Percentiles rank a stretch among this genome's conserved stretches.
phyloP scores from a whole-genome alignment of 2,888 invertebrate genomes.

The Eilema caniola region DNA sequence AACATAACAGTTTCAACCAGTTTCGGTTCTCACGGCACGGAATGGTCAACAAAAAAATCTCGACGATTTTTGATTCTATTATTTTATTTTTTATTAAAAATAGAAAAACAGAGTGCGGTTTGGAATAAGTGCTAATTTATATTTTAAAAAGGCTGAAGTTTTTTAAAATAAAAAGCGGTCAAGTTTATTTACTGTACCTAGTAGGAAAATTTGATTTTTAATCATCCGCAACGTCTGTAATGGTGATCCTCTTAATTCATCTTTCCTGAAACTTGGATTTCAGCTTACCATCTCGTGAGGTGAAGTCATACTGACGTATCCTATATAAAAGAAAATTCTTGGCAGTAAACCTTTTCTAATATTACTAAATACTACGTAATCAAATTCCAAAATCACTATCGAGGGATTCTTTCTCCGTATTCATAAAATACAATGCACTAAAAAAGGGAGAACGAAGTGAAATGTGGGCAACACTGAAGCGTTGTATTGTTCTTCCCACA shows the following conservation, averaged over 20 bases:
- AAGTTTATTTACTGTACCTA: too few species aligned
- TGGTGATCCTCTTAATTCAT: too few species aligned
- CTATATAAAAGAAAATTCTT: too few species aligned
- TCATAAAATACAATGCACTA: slow-evolving; percentile 36
- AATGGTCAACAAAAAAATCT: slow-evolving; percentile 37
- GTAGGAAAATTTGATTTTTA: too few species aligned
- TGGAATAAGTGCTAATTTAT: background rate
- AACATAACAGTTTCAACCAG: slow-evolving; percentile 49
- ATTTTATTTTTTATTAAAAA: background rate
- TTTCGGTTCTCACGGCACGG: slow-evolving; percentile 52
- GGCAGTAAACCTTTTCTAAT: background rate
- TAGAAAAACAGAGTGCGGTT: background rate
- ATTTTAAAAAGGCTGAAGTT: background rate
- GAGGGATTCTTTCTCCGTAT: slow-evolving; percentile 20
- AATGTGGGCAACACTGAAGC: slow-evolving; percentile 27
- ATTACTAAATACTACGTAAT: background rate
- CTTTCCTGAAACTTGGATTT: too few species aligned
- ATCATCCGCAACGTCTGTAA: too few species aligned
- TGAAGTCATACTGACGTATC: too few species aligned
- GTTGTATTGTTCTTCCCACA: slow-evolving; percentile 70
- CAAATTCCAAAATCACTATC: slow-evolving; percentile 19
- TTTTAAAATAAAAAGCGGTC: background rate
- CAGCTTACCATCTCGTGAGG: too few species aligned
- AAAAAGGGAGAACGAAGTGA: slow-evolving; percentile 34
- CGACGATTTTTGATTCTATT: background rate